phyloP scores from a whole-genome alignment of 2,888 invertebrate species.

The Norana najaformis region DNA sequence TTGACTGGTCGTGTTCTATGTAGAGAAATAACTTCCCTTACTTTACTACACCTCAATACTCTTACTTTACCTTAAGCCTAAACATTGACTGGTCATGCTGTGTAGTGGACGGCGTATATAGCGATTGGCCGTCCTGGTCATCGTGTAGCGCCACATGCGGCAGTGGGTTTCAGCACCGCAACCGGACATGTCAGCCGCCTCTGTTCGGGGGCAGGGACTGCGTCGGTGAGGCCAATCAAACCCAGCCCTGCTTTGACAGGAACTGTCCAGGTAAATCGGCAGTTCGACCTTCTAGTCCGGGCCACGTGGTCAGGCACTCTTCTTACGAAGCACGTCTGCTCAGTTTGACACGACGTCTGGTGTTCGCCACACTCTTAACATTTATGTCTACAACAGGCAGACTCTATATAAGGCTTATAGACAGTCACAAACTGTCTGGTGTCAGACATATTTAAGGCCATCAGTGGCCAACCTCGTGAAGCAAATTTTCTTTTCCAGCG shows the following conservation, averaged over 20 bases:
- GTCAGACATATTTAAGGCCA: background rate
- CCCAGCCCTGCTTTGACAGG: constrained; percentile 50
- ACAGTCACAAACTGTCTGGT: background rate
- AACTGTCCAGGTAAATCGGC: constrained; percentile 54
- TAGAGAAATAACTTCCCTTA: too few relatives aligned
- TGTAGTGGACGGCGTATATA: constrained; percentile 40
- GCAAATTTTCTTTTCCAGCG: too few relatives aligned
- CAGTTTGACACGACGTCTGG: background rate
- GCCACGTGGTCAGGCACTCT: background rate
- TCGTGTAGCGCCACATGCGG: constrained; percentile 41
- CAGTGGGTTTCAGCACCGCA: constrained; percentile 35
- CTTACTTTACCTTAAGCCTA: background rate
- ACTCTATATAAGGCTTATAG: background rate
- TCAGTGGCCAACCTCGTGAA: background rate
- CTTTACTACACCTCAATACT: background rate
- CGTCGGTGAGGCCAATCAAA: constrained; percentile 47
- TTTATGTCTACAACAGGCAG: background rate
- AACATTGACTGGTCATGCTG: constrained; percentile 2
- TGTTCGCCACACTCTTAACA: background rate
- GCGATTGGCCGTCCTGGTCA: constrained; percentile 39
- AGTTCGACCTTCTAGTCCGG: background rate
- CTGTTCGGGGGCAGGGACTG: constrained; percentile 52
- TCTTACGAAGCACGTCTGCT: background rate
- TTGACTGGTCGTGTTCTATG: too few relatives aligned
- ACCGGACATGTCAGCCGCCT: constrained; percentile 45